phyloP scores from a whole-genome alignment of 1,140 invertebrate species.

The Anastatus disparis region DNA sequence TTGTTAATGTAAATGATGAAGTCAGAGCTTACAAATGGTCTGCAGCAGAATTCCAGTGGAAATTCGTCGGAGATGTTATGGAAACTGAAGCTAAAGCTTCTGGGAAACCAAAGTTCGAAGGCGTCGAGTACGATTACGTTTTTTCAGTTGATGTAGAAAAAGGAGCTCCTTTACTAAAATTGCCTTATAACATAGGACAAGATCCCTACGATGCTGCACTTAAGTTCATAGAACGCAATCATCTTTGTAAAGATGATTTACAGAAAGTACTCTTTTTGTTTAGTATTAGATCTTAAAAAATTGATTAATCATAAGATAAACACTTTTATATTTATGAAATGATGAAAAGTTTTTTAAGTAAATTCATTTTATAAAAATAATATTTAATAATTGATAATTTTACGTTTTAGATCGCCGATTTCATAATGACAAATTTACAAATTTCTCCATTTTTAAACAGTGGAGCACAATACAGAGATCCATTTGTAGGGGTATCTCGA shows the following conservation, averaged over 20 bases:
- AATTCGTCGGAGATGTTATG: constrained; percentile 89
- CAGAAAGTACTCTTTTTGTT: too few relatives aligned
- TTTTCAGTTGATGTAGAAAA: constrained; percentile 95
- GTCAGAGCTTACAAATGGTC: constrained; percentile 88
- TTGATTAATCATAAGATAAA: too few relatives aligned
- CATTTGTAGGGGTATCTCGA: constrained; percentile 81
- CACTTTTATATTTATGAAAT: too few relatives aligned
- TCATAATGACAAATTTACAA: constrained; percentile 84
- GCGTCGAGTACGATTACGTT: constrained; percentile 94
- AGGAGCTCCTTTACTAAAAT: constrained; percentile 84
- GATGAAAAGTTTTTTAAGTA: too few relatives aligned
- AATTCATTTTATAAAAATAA: neutral
- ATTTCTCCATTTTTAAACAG: constrained; percentile 50
- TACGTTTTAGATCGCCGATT: constrained; percentile 81
- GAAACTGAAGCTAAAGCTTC: constrained; percentile 73
- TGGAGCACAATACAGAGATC: constrained; percentile 74
- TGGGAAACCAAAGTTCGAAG: constrained; percentile 83
- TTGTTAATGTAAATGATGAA: constrained; percentile 79
- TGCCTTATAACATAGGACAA: constrained; percentile 90
- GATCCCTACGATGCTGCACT: constrained; percentile 91
- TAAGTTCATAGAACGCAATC: constrained; percentile 89
- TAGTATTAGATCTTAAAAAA: too few relatives aligned
- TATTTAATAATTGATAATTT: neutral
- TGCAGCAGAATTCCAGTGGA: constrained; percentile 77
- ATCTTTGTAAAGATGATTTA: constrained; percentile 85